Base-by-base conservation (phyloP, 2,113 vertebrate genomes). In the Physeter macrocephalus region DNA sequence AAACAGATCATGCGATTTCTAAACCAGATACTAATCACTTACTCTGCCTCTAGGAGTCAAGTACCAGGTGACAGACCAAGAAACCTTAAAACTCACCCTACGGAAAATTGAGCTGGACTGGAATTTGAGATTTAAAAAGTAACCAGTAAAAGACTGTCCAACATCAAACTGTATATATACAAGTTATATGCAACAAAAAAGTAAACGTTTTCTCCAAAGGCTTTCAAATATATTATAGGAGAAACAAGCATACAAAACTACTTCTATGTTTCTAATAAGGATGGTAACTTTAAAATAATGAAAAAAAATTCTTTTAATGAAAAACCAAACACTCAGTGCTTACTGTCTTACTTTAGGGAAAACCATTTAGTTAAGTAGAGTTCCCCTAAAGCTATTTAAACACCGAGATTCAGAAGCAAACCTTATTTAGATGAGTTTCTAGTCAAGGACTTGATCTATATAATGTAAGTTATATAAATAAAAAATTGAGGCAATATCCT, bases 391-490 rank as follows among this genome's bases (percentile, higher is more conserved):
- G 74, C 90, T 92, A 90, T 75, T 95, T 97, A 93, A 95, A 94
- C 67, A 87, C 8, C 1, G 4, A 25, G 61, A 96, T 84, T 83
- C 90, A 67, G 54, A 94, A 94, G 49, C 95, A 95, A 97, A 90
- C 86, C 52, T 91, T 89, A 92, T 92, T 94, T 89, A 89, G 67
- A 86, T 93, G 86, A 95, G 59, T 90, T 92, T 92, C 90, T 80
- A 95, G 61, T 95, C 84, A 89, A 97, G 72, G 29, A 97, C 64
- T 91, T 83, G 97, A 96, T 97, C 95, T 84, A 92, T 83, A 93
- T 88, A 92, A 95, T 85, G 34, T 81, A 96, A 97, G 77, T 96
- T 97, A 90, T 52, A 93, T 57, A 97, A 93, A 98, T 97, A 0
- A 2, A 74, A 97, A 97, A 66, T 72, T n/a, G 39, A 94, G 71